phyloP scores from a whole-genome alignment of 2,888 invertebrate species.

The Pegoplata infirma region DNA sequence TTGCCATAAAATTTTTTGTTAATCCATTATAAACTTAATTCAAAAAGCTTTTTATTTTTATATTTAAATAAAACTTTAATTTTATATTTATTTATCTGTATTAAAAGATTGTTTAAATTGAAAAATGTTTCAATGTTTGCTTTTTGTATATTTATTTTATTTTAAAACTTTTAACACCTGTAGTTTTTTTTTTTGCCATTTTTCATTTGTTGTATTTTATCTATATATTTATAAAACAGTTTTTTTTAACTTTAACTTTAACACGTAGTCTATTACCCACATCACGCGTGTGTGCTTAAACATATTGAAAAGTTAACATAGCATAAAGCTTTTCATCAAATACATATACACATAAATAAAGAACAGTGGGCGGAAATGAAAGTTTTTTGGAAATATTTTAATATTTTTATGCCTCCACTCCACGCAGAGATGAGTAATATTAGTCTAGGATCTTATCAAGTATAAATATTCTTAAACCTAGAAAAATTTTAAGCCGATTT shows the following conservation, averaged over 20 bases:
- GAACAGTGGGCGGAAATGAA: no score
- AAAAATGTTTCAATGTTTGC: no score
- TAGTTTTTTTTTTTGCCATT: slow-evolving; percentile 34
- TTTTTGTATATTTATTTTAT: slow-evolving; percentile 20
- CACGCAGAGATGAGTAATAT: no score
- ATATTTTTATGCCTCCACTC: no score
- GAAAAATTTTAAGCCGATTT: no score
- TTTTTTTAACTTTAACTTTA: slow-evolving; percentile 44
- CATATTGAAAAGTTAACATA: slow-evolving; percentile 63
- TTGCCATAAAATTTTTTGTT: no score
- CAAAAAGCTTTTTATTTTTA: no score
- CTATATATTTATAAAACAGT: not conserved
- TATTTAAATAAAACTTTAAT: not conserved
- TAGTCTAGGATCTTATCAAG: no score
- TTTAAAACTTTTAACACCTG: slow-evolving; percentile 33
- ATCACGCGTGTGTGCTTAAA: slow-evolving; percentile 63
- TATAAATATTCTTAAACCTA: not conserved
- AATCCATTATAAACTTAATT: no score
- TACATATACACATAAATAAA: not conserved
- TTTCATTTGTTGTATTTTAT: slow-evolving; percentile 42
- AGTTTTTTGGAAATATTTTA: no score
- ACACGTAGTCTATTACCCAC: slow-evolving; percentile 62
- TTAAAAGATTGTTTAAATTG: not conserved
- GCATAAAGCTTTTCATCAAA: slow-evolving; percentile 62
- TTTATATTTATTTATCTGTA: no score